Conservation (phyloP, 1,140 invertebrate species). For the Dysdera silvatica region DNA sequence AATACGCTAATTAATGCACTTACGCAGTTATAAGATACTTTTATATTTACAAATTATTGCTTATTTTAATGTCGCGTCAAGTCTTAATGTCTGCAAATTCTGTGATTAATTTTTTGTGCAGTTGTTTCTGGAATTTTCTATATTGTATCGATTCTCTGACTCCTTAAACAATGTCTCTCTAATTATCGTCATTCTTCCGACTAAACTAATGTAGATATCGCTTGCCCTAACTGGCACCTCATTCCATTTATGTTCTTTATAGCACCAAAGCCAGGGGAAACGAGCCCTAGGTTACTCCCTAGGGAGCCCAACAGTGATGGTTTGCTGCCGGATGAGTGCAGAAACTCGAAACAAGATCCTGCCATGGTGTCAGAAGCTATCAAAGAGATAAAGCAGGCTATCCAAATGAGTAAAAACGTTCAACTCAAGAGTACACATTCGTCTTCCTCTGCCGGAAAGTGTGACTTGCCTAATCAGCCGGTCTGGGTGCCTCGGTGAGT, state of each 20-base stretch:
- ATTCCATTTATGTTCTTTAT: neutral
- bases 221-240: too few species aligned
- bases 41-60: too few species aligned
- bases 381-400: slow-evolving; percentile 66
- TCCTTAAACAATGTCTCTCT: too few species aligned
- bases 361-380: slow-evolving; percentile 62
- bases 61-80: too few species aligned
- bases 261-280: slow-evolving; percentile 21
- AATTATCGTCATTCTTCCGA: too few species aligned
- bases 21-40: too few species aligned
- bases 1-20: too few species aligned
- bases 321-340: slow-evolving; percentile 6
- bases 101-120: neutral
- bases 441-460: slow-evolving; percentile 10
- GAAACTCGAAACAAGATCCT: slow-evolving; percentile 3
- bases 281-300: slow-evolving; percentile 7
- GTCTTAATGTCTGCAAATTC: neutral
- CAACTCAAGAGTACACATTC: slow-evolving; percentile 37
- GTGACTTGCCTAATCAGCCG: slow-evolving; percentile 25
- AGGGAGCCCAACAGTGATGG: slow-evolving; percentile 10
- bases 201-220: too few species aligned
- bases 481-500: slow-evolving; percentile 32
- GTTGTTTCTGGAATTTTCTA: neutral
- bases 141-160: neutral
- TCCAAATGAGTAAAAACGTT: slow-evolving; percentile 60